Base-by-base conservation (phyloP, 2,888 invertebrate genomes). In the Geophilus truncorum region DNA sequence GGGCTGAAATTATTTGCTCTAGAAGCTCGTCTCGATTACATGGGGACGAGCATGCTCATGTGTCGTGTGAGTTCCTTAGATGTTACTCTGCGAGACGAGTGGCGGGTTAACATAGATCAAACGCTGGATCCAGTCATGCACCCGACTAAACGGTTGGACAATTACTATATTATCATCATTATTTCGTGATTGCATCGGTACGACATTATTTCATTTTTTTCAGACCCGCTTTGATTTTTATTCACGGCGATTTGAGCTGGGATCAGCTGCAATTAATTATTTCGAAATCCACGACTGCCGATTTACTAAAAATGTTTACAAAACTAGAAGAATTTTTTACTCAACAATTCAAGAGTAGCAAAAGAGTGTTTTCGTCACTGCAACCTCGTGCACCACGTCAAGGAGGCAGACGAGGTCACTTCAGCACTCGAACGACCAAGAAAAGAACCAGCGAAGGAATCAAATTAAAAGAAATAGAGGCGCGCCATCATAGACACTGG, bases 261-360 rank as follows among this genome's bases (percentile, higher is more conserved):
- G 96, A 97, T 86, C 97, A 95, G 86, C 90, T 98, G 70, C 98
- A 99, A 89, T 91, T 98, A 84, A 93, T 99, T 91, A 97, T 99
- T 86, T 96, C 95, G 5, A 94, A 96, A 87, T 96, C 96, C 78
- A 99, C 98, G 0, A 97, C 98, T 0, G 96, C 96, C 0, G 98
- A 99, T 89, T 89, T 99, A 82, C 89, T 97, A 78, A 98, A 98
- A 89, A 98, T 99, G 94, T 96, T 94, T 86, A 93, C 94, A 83
- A 98, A 98, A 86, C 90, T 99, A 40, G 96, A 97, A 85, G 97
- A 98, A 88, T 99, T 99, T 90, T 98, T 99, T 89, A 93, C 95
- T 82, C 97, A 97, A 87, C 98, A 98, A 89, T 96, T 98, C 87
- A 96, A 96, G 87, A 96, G 95, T 84, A 95, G 96, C 86, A 96